Conservation (phyloP, 1,140 invertebrate genomes). For the Bombus breviceps region DNA sequence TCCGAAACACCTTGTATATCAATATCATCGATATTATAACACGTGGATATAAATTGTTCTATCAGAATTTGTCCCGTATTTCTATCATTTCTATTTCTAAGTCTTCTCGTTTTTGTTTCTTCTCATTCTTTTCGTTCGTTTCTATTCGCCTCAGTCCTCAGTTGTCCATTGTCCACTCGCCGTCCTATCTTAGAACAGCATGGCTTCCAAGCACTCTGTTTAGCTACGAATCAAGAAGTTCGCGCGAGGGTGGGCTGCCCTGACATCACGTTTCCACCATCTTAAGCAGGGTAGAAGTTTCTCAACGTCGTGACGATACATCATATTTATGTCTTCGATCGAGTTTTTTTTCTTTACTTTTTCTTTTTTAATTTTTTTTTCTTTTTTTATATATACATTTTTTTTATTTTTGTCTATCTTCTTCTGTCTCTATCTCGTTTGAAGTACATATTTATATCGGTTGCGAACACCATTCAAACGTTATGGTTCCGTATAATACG, state of each 20-base stretch:
- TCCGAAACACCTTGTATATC: too few species aligned
- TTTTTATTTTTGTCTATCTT: not conserved
- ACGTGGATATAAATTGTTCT: not conserved
- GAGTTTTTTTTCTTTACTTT: not conserved
- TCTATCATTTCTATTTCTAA: not conserved
- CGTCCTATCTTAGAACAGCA: constrained; percentile 73
- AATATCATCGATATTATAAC: too few species aligned
- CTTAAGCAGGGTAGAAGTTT: constrained; percentile 59
- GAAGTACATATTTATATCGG: not conserved
- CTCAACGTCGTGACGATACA: constrained; percentile 28
- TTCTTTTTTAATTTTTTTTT: constrained; percentile 1
- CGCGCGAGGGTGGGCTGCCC: constrained; percentile 82
- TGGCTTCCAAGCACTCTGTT: constrained; percentile 73
- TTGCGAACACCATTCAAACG: not conserved
- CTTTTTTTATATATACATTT: not conserved
- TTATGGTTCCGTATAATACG: not conserved
- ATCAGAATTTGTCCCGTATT: not conserved
- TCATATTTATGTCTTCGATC: constrained; percentile 1
- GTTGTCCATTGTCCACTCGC: constrained; percentile 60
- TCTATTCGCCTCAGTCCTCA: constrained; percentile 57
- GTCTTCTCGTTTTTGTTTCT: not conserved
- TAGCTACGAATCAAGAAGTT: constrained; percentile 76
- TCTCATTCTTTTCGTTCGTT: not conserved
- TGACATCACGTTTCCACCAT: constrained; percentile 65
- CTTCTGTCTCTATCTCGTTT: not conserved